These are phyloP conservation scores for Napeogenes inachia DNA, from an alignment of 2,888 invertebrate species.

Conservation along the genomic window DNA sequence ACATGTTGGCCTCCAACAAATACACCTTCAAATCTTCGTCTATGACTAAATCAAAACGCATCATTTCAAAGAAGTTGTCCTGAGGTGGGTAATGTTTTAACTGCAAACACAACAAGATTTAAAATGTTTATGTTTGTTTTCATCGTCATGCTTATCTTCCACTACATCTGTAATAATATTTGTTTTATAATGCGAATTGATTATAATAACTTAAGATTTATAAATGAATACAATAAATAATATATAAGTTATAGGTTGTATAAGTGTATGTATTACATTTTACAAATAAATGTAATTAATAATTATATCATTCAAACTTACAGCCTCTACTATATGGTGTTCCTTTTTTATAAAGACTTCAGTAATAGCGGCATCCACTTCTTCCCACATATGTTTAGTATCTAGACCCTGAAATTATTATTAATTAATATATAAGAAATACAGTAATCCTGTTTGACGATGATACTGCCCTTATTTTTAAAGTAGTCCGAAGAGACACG, in stretches of 20 bases:
- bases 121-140: too few species aligned
- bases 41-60: slow-evolving; percentile 95
- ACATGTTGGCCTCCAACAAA: slow-evolving; percentile 98
- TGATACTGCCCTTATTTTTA: too few species aligned
- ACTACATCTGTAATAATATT: too few species aligned
- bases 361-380: slow-evolving; percentile 87
- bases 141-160: too few species aligned
- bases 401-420: slow-evolving; percentile 78
- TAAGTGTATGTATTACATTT: too few species aligned
- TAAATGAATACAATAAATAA: too few species aligned
- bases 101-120: slow-evolving; percentile 39
- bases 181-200: too few species aligned
- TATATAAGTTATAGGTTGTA: too few species aligned
- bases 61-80: slow-evolving; percentile 93
- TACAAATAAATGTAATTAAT: too few species aligned
- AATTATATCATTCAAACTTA: slow-evolving; percentile 43
- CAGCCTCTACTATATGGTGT: slow-evolving; percentile 79
- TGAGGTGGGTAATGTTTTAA: slow-evolving; percentile 68
- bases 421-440: slow-evolving; percentile 1
- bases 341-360: slow-evolving; percentile 85
- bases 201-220: too few species aligned
- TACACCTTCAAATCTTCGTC: slow-evolving; percentile 91
- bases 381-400: slow-evolving; percentile 85
- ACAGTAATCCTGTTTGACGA: too few species aligned
- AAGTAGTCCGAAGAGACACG: too few species aligned